Evolutionary conservation across 2,888 invertebrate genomes (phyloP).

Genomic region (Eristalis arbustorum): DNA sequence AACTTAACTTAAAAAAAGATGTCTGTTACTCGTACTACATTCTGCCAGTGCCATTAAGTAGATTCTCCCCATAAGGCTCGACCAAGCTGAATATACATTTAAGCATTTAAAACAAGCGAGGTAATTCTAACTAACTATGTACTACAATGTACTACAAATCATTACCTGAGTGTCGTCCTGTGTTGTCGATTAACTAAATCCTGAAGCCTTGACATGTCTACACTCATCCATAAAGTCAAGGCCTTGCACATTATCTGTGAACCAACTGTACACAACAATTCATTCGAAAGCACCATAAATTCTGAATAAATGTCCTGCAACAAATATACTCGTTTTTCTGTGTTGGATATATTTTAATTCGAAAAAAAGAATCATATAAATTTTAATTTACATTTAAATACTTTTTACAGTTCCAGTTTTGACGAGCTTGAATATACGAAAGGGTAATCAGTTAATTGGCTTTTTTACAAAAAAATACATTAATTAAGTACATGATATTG

Average conservation of each 20-base stretch:
- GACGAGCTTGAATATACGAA: neutral
- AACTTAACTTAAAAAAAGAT: no score
- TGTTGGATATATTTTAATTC: neutral
- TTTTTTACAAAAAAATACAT: neutral
- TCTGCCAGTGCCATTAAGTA: no score
- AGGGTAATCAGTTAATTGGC: neutral
- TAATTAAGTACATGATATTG: neutral
- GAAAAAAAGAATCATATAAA: neutral
- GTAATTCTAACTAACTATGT: no score
- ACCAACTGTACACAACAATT: neutral
- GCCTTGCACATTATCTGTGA: neutral
- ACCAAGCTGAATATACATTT: neutral
- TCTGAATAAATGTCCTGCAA: neutral
- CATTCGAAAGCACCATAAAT: neutral
- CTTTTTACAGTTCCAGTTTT: neutral
- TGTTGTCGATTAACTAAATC: neutral
- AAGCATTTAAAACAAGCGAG: neutral
- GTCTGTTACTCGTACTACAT: no score
- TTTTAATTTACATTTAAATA: slow-evolving; percentile 1
- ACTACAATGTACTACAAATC: no score
- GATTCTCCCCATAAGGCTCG: neutral
- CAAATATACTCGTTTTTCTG: neutral
- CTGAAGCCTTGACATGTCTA: neutral
- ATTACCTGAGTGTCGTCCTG: neutral
- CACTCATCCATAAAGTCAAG: neutral